phyloP scores from a whole-genome alignment of 2,888 invertebrate genomes.

The Acrobasis consociella region DNA sequence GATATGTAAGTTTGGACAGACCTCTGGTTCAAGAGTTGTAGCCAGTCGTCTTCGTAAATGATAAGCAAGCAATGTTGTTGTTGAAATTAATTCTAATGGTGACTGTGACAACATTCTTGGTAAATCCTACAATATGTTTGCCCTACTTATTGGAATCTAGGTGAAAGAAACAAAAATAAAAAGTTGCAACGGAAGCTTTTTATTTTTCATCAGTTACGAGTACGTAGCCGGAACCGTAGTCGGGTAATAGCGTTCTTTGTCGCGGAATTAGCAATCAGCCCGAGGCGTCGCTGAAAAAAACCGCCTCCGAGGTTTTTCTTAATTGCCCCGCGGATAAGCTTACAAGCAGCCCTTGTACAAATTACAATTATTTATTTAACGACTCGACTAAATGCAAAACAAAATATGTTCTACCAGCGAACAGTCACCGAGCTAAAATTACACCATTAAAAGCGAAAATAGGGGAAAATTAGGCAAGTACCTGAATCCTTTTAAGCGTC shows the following conservation, averaged over 20 bases:
- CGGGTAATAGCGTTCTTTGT: constrained; percentile 70
- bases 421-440: constrained; percentile 39
- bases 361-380: constrained; percentile 69
- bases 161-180: neutral
- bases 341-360: constrained; percentile 57
- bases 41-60: too few species aligned
- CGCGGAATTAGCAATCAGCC: constrained; percentile 76
- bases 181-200: constrained; percentile 28
- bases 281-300: constrained; percentile 53
- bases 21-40: too few species aligned
- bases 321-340: constrained; percentile 73
- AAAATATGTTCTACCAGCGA: constrained; percentile 44
- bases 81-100: neutral
- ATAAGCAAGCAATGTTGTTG: too few species aligned
- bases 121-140: neutral
- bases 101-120: neutral
- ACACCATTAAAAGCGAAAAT: constrained; percentile 40
- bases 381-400: constrained; percentile 61
- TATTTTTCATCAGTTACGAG: constrained; percentile 59
- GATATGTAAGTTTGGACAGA: too few species aligned
- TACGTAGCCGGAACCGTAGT: constrained; percentile 43
- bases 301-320: constrained; percentile 63
- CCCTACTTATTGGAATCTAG: neutral
- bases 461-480: constrained; percentile 35
- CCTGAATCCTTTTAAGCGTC: constrained; percentile 51